phyloP scores from a whole-genome alignment of 2,888 invertebrate genomes.

The Heliconius aoede region DNA sequence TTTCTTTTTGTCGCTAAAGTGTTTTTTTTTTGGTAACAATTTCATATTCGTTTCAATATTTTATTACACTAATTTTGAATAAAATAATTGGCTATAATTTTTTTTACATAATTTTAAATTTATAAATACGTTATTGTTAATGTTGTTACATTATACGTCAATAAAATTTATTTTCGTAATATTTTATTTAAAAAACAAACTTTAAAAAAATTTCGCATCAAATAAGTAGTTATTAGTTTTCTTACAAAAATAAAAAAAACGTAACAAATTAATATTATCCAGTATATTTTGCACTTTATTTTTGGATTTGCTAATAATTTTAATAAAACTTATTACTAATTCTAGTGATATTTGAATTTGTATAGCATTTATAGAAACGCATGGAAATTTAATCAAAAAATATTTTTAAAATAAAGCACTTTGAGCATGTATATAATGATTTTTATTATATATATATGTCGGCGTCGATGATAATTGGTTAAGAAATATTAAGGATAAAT shows the following conservation, averaged over 20 bases:
- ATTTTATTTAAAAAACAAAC: background rate
- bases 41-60: constrained; percentile 22
- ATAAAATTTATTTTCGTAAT: background rate
- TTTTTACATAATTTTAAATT: background rate
- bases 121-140: too few relatives aligned
- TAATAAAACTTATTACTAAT: background rate
- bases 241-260: background rate
- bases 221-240: background rate
- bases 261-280: constrained; percentile 1
- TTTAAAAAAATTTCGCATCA: background rate
- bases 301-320: constrained; percentile 1
- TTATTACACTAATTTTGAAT: constrained; percentile 28
- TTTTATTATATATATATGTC: too few relatives aligned
- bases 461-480: too few relatives aligned
- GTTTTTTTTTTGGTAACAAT: constrained; percentile 38
- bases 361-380: background rate
- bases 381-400: background rate
- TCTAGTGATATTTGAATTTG: background rate
- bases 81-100: background rate
- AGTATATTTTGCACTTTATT: constrained; percentile 9
- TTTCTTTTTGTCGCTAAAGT: constrained; percentile 36
- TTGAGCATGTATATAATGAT: constrained; percentile 5
- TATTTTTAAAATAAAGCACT: background rate
- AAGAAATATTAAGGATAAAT: too few relatives aligned
- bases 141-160: background rate